Evolutionary conservation across 2,888 invertebrate genomes (phyloP), one percentile per base, ranked within the genome.

Genomic region (Sipha maydis): DNA sequence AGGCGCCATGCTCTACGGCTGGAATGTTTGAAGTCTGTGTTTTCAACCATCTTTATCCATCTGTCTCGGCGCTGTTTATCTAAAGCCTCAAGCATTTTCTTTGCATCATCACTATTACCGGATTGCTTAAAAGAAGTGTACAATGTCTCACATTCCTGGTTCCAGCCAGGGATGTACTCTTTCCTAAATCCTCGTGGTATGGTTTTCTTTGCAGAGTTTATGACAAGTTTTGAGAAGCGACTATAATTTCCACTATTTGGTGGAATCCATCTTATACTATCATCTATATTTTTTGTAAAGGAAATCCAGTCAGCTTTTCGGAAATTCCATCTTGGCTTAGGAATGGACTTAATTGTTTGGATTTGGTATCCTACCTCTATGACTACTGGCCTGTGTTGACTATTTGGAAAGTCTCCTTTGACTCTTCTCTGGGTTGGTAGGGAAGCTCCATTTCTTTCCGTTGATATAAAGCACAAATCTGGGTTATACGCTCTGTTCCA

Each of bases 241-340:
- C 9, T 69, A 80, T 80, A 88, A 48, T 88, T 88, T 73, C 28
- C 71, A 38, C 21, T 73, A 80, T 19, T 5, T 25, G 85, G 85
- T 28, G 85, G 85, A 28, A 84, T 85, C 85, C 76, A 85, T 38
- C 77, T 14, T 85, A 85, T 73, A 31, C 77, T 76, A 41, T 76
- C 77, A 76, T 76, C 85, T 34, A 76, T 76, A 25, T 4, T 77
- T 85, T 76, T 85, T 34, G 76, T 61, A 76, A 85, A 85, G 17
- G 28, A 61, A n/a, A 3, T 7, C 77, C 41, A 76, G 56, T 75
- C 28, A n/a, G 61, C 56, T 85, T 85, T 85, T 5, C 76, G 75
- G 5, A 85, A 85, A 67, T 85, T 77, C 71, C 54, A 48, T 71
- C 80, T 88, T 61, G 80, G 41, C 38, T 88, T 88, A 38, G 71